These are phyloP conservation scores for Panagrolaimus sp. DNA, from an alignment of 1,140 invertebrate species.

Conservation along the genomic window DNA sequence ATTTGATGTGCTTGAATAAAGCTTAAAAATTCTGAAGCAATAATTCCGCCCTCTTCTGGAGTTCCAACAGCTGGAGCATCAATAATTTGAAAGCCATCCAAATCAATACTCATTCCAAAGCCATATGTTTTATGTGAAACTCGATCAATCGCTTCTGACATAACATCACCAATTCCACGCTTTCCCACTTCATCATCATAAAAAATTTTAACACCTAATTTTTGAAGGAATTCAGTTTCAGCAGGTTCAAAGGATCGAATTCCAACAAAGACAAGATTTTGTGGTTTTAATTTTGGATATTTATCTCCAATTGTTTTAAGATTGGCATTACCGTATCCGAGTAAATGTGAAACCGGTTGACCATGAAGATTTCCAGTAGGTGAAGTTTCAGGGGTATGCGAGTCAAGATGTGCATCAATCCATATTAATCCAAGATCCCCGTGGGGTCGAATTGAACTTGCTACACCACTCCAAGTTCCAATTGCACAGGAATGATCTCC, in stretches of 20 bases:
- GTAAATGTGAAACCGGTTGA: constrained; percentile 49
- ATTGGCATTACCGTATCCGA: constrained; percentile 44
- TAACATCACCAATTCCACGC: not conserved
- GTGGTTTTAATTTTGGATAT: constrained; percentile 43
- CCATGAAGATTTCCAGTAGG: constrained; percentile 48
- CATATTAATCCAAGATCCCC: constrained; percentile 50
- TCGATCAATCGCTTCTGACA: not conserved
- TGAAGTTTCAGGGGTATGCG: constrained; percentile 41
- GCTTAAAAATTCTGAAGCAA: constrained; percentile 46
- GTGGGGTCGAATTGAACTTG: constrained; percentile 31
- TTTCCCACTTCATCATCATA: not conserved
- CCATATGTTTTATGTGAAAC: constrained; percentile 30
- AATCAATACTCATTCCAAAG: constrained; percentile 48
- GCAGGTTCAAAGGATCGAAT: constrained; percentile 44
- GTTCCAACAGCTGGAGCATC: constrained; percentile 53
- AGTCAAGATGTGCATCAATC: constrained; percentile 53
- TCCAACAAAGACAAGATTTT: constrained; percentile 45
- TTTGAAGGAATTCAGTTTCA: constrained; percentile 37
- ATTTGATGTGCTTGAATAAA: constrained; percentile 31
- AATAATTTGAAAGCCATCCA: constrained; percentile 47
- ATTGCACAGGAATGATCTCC: constrained; percentile 53
- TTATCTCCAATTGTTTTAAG: constrained; percentile 39
- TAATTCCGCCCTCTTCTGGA: constrained; percentile 47
- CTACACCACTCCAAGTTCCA: constrained; percentile 50
- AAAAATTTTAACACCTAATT: not conserved